Evolutionary conservation across 2,888 invertebrate species (phyloP).

Genomic region (Melanotus villosus): DNA sequence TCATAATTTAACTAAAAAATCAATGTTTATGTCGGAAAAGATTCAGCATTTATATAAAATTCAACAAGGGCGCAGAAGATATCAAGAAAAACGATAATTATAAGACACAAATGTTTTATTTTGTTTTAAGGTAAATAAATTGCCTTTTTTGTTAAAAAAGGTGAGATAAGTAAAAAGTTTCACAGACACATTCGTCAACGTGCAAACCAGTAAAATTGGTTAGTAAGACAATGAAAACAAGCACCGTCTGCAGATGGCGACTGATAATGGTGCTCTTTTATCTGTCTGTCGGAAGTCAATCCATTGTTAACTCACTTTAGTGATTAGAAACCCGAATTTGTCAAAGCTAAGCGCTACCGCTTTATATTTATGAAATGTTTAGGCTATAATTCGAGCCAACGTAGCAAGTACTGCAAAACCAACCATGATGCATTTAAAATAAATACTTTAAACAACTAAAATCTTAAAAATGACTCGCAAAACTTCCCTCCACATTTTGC

Average conservation of each 20-base stretch:
- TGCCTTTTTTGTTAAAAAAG: not conserved
- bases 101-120: no score
- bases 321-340: constrained; percentile 41
- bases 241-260: constrained; percentile 50
- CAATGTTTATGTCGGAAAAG: no score
- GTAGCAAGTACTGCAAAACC: not conserved
- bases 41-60: no score
- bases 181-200: constrained; percentile 35
- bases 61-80: no score
- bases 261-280: constrained; percentile 48
- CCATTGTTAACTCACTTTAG: constrained; percentile 47
- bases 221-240: constrained; percentile 32
- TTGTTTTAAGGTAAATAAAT: no score
- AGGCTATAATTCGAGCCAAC: not conserved
- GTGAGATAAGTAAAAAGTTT: not conserved
- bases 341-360: constrained; percentile 33
- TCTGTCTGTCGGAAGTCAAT: constrained; percentile 44
- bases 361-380: constrained; percentile 1
- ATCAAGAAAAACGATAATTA: no score
- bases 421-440: not conserved
- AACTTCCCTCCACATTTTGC: no score
- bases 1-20: no score
- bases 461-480: no score
- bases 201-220: constrained; percentile 36
- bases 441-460: no score